These are phyloP conservation scores for Scolopax bukidnonensis DNA, from an alignment of 2,797 vertebrate species.

Conservation along the genomic window DNA sequence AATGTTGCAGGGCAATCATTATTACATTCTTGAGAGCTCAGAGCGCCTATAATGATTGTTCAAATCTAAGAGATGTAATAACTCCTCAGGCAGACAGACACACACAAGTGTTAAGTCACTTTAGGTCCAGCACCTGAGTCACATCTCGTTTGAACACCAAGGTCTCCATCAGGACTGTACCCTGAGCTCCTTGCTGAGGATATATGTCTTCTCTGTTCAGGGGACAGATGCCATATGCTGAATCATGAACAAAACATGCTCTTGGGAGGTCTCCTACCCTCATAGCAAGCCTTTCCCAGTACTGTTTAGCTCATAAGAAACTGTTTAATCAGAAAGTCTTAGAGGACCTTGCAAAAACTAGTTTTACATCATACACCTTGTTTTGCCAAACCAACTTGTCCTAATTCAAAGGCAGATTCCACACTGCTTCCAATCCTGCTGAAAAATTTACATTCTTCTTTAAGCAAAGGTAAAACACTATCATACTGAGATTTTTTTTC, in stretches of 20 bases:
- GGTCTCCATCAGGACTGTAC: neutral
- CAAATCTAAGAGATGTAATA: neutral
- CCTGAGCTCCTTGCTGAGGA: neutral
- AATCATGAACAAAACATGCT: neutral
- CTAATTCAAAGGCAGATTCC: neutral
- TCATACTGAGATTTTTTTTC: neutral
- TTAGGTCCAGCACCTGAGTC: neutral
- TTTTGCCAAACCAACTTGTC: neutral
- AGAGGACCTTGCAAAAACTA: neutral
- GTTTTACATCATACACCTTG: neutral
- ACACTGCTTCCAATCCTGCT: neutral
- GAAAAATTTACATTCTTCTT: neutral
- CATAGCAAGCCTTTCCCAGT: neutral
- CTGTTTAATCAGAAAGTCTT: constrained; percentile 3
- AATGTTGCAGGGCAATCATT: neutral
- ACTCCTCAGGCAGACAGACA: neutral
- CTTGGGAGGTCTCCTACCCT: neutral
- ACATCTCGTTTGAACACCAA: neutral
- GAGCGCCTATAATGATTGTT: neutral
- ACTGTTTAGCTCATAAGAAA: neutral
- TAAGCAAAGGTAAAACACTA: neutral
- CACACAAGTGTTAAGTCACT: neutral
- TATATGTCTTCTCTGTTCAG: neutral
- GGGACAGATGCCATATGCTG: neutral
- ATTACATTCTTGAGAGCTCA: neutral